Conservation (phyloP, 2,888 invertebrate genomes). For the Acleris holmiana region DNA sequence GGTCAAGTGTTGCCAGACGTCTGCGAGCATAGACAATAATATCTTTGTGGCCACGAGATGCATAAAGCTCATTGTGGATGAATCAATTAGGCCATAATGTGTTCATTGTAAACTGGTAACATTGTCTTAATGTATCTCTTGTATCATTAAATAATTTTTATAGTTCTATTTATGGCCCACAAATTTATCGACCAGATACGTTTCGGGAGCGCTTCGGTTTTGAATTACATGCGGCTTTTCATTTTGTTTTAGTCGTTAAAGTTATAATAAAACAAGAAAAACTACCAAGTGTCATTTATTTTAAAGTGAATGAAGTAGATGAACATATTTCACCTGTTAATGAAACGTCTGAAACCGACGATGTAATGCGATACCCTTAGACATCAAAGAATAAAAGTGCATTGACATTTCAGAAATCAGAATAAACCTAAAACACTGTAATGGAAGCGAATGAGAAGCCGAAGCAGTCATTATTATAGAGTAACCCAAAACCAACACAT, state of each 20-base stretch:
- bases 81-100: conserved; percentile 83
- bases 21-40: conserved; percentile 78
- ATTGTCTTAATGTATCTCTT: conserved; percentile 81
- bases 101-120: conserved; percentile 78
- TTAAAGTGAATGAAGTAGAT: conserved; percentile 48
- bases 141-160: conserved; percentile 81
- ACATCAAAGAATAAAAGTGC: conserved; percentile 73
- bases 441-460: conserved; percentile 71
- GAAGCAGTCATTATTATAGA: conserved; percentile 78
- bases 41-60: conserved; percentile 72
- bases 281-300: conserved; percentile 46
- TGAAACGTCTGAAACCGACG: conserved; percentile 47
- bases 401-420: conserved; percentile 65
- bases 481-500: conserved; percentile 82
- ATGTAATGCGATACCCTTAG: conserved; percentile 56
- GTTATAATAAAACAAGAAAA: conserved; percentile 44
- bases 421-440: conserved; percentile 64
- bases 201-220: conserved; percentile 73
- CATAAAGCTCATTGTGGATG: conserved; percentile 79
- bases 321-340: conserved; percentile 66
- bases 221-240: conserved; percentile 61
- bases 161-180: conserved; percentile 78
- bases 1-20: conserved; percentile 83
- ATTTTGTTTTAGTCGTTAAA: conserved; percentile 60
- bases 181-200: conserved; percentile 79